Percentiles rank a stretch among this genome's conserved stretches.
Evolutionary conservation across 2,888 invertebrate genomes (phyloP).

Genomic region (Sepiola atlantica): DNA sequence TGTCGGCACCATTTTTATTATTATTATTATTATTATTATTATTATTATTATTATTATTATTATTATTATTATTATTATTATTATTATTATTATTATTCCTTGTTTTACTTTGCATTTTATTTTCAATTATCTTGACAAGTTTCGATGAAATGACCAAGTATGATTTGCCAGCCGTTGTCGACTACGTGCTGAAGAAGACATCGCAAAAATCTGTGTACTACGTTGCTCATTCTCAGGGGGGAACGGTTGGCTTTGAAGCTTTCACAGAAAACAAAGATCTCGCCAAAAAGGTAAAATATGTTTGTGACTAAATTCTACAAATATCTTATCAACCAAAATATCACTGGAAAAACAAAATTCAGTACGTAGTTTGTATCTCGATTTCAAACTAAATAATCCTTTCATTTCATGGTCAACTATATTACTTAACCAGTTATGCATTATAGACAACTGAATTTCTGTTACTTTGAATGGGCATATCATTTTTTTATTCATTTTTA

Average conservation of each 20-base stretch:
- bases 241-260: constrained; percentile 72
- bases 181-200: constrained; percentile 81
- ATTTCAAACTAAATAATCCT: neutral
- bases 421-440: no score
- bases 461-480: no score
- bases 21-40: no score
- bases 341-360: neutral
- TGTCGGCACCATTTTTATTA: no score
- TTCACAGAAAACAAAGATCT: constrained; percentile 67
- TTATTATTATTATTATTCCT: no score
- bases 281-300: constrained; percentile 78
- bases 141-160: constrained; percentile 91
- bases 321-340: neutral
- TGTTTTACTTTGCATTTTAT: no score
- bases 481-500: no score
- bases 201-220: constrained; percentile 81
- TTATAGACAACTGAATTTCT: no score
- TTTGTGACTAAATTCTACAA: constrained; percentile 75
- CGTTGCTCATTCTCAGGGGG: constrained; percentile 93
- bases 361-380: neutral
- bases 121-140: constrained; percentile 75
- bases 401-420: no score
- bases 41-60: no score
- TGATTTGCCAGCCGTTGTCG: constrained; percentile 90
- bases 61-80: no score